Evolutionary conservation across 2,797 vertebrate genomes (phyloP).

Genomic region (Balearica regulorum): DNA sequence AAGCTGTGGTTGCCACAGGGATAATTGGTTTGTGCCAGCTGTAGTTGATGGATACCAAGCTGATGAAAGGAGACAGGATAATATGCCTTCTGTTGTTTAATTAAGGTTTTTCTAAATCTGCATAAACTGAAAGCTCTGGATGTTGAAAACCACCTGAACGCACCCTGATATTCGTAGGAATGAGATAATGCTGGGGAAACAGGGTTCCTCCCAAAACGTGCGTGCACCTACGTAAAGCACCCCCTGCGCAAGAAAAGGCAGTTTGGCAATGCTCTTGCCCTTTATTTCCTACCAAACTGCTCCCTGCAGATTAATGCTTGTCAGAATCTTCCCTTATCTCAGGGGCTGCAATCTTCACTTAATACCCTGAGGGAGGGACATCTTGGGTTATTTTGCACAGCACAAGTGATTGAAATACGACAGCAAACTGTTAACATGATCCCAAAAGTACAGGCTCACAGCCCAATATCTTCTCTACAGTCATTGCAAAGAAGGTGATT

Average conservation of each 20-base stretch:
- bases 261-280: neutral
- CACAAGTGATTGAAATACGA: neutral
- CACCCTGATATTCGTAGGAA: neutral
- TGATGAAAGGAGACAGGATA: constrained; percentile 60
- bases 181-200: neutral
- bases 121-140: neutral
- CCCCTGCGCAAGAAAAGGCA: neutral
- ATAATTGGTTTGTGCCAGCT: constrained; percentile 62
- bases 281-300: neutral
- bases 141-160: neutral
- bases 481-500: constrained; percentile 9
- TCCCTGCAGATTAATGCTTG: constrained; percentile 6
- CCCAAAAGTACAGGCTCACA: constrained; percentile 5
- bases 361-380: constrained; percentile 9
- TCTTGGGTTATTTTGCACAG: constrained; percentile 28
- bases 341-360: constrained; percentile 26
- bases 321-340: neutral
- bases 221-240: accelerated
- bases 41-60: constrained; percentile 47
- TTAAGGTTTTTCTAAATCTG: constrained; percentile 42
- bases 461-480: neutral
- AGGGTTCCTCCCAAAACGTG: neutral
- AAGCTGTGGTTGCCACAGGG: constrained; percentile 55
- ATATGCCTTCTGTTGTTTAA: constrained; percentile 61
- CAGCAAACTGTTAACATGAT: neutral